These are phyloP conservation scores for Pterocles gutturalis DNA, from an alignment of 2,113 vertebrate species.

Conservation along the genomic window DNA sequence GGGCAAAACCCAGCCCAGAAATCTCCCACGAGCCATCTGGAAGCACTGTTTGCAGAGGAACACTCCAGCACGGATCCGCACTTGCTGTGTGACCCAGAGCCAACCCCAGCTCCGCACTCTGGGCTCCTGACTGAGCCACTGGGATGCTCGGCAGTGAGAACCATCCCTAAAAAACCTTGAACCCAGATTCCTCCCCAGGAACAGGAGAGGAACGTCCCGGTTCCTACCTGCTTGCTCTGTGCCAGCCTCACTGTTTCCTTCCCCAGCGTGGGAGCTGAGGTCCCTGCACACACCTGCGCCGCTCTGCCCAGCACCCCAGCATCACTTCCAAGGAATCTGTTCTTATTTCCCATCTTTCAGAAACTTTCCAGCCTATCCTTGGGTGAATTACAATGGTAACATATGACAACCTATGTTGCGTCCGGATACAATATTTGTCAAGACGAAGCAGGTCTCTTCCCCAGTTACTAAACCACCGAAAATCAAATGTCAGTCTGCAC, in stretches of 20 bases:
- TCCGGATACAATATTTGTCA: neutral
- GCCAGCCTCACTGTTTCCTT: neutral
- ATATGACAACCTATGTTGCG: neutral
- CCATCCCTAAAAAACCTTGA: neutral
- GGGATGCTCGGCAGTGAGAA: neutral
- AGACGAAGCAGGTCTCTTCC: neutral
- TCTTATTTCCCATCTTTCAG: neutral
- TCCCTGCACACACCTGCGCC: neutral
- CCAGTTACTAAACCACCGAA: neutral
- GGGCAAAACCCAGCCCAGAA: slow-evolving; percentile 16
- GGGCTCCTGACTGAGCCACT: neutral
- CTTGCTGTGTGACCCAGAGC: neutral
- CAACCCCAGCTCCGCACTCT: neutral
- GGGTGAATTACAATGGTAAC: neutral
- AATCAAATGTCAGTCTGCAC: neutral
- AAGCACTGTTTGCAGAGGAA: neutral
- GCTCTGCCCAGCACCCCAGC: neutral
- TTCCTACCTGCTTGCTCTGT: neutral
- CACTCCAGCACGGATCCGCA: neutral
- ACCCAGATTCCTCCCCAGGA: neutral
- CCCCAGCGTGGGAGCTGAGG: neutral
- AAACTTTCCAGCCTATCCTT: neutral
- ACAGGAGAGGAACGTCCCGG: neutral
- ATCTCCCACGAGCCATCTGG: slow-evolving; percentile 21
- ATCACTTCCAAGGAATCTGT: neutral